phyloP scores from a whole-genome alignment of 2,113 vertebrate species.

The Eptesicus fuscus region DNA sequence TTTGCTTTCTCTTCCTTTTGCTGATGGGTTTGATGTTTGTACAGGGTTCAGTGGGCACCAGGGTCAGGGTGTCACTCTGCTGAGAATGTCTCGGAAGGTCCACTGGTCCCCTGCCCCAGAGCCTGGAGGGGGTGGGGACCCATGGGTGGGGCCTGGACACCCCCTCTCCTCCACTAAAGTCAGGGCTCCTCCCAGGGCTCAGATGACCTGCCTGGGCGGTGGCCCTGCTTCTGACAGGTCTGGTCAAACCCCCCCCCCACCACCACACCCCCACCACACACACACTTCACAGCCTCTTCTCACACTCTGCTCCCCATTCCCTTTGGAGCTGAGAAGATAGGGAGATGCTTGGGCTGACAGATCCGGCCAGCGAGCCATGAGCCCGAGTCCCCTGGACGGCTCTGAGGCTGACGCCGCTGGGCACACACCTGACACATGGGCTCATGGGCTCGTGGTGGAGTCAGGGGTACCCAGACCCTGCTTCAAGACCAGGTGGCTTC shows the following conservation, averaged over 20 bases:
- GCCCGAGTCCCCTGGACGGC: neutral
- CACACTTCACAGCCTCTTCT: no score
- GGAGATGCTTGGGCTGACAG: rapidly evolving
- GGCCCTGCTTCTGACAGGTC: rapidly evolving
- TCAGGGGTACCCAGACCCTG: rapidly evolving
- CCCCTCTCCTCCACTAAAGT: rapidly evolving
- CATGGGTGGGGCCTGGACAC: neutral
- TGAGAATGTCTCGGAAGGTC: rapidly evolving
- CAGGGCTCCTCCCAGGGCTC: rapidly evolving
- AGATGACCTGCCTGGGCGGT: rapidly evolving
- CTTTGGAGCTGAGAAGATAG: neutral
- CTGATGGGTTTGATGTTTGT: neutral
- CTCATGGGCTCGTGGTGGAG: rapidly evolving
- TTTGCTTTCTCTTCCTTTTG: neutral
- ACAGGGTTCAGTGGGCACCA: rapidly evolving
- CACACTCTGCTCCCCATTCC: rapidly evolving
- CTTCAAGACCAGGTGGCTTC: no score
- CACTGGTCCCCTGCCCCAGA: rapidly evolving
- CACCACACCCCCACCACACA: no score
- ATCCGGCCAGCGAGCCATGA: rapidly evolving
- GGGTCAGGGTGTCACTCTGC: neutral
- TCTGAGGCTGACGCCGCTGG: rapidly evolving
- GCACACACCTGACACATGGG: rapidly evolving
- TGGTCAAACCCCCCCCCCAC: no score
- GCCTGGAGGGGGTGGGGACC: neutral